Evolutionary conservation across 2,888 invertebrate genomes (phyloP), one percentile per base, ranked within the genome.

Genomic region (Cephus runcator): DNA sequence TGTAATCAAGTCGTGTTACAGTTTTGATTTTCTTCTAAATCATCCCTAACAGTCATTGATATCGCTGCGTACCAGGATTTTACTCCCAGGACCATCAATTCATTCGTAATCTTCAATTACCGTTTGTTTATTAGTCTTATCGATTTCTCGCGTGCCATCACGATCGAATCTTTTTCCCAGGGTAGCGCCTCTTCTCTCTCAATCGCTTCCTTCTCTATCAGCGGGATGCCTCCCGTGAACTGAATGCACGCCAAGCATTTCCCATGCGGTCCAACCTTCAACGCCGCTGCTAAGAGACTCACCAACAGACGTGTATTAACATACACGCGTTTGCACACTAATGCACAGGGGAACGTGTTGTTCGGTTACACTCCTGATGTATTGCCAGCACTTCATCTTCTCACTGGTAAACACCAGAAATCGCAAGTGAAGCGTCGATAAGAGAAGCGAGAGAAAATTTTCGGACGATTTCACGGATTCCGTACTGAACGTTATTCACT

Each of bases 341-440:
- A 31, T 40, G 35, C 69, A 30, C 34, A 30, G 35, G 69, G 40
- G 23, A 74, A 40, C 75, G 69, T 69, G 73, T 69, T 75, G 68
- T 78, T 78, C 78, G 73, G 78, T 78, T 78, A 78, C 78, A 30
- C 73, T 71, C 73, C 78, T 76, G 78, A 78, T 68, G 76, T 78
- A 78, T 78, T 73, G 75, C 78, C 78, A 15, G 78, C 73, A 76
- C 78, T 78, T 76, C 76, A 81, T 86, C 87, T 87, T 79, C 78
- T 82, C 82, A 81, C 79, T 80, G 77, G 81, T 85, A 87, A 87
- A 87, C 82, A 87, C 80, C 84, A 82, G 79, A 84, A 86, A 85
- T 83, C 81, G 81, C 79, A 78, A 82, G 73, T 82, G 81, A 81
- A 77, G 78, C 80, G 80, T 71, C 71, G 31, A 71, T 71, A 33